Evolutionary conservation across 1,140 invertebrate genomes (phyloP), one percentile per base, ranked within the genome.

Genomic region (Diorhabda carinulata): DNA sequence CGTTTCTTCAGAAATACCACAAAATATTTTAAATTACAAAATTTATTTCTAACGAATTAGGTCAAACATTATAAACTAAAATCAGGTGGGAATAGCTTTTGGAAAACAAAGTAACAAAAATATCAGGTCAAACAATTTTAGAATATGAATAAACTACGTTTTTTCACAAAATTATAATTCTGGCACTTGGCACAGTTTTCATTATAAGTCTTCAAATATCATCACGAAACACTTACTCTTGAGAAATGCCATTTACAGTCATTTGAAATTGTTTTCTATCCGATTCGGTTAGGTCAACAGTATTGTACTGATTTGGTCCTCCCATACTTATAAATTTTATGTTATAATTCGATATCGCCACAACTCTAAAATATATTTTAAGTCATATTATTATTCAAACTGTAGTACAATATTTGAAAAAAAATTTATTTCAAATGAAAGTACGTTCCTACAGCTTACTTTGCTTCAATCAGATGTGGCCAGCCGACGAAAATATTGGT

Each of bases 401-500:
- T 8, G 42, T 61, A 25, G 7, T 40, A 41, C n/a, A n/a, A 3
- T 25, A 40, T 25, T 3, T 8, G 10, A n/a, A 8, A 59, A 59
- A 8, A 59, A 59, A 10, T 40, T 2, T n/a, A 40, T 8, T 10
- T 5, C 2, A n/a, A 5, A 59, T 52, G 8, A 6, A 52, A 25
- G 25, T 25, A 25, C 25, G 25, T 25, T 25, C 1, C n/a, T 60
- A 8, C 1, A 45, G 57, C 83, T 82, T 70, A 85, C 84, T 85
- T 85, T 5, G 84, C 92, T 81, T 95, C 92, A 44, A 87, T 84
- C 41, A 98, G 83, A 84, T 96, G 92, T 4, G 97, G 96, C 95
- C 96, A 98, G 3, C 87, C 87, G 0, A 95, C 91, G 83, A 87
- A 92, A 1, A 97, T 85, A 41, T 82, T 83, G 77, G 91, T 89